Evolutionary conservation across 2,113 vertebrate genomes (phyloP), one percentile per base, ranked within the genome.

Genomic region (Heliornis fulica): DNA sequence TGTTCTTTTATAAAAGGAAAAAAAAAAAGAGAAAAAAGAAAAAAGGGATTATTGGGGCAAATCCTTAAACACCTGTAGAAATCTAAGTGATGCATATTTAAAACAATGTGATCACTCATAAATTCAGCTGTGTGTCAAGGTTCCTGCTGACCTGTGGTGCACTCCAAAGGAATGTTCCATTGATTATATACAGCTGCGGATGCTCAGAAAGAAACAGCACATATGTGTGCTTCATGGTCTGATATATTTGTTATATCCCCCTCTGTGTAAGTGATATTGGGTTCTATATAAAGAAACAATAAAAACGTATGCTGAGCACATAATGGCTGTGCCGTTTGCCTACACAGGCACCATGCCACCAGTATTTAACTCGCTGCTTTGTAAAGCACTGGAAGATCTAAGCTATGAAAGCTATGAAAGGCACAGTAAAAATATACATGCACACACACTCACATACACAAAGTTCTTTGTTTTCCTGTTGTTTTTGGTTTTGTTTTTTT

Each of bases 1-100:
- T 0, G 5, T 61, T 80, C 41, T 87, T 95, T 87, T 81, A 50
- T 60, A 87, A 90, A 95, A 76, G 36, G 56, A 40, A 59, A 68
- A 70, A 50, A n/a, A 83, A 50, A 53, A 34, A n/a, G 26, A 21
- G 59, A 17, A 12, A 3, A 0, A 3, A 26, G 43, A 65, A 64
- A 70, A 72, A 90, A 53, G 40, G 17, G 84, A 84, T 82, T 66
- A 34, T 90, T 93, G 82, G 84, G 63, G 88, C 3, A 46, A 74
- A 63, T 81, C 64, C 93, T 88, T 94, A 85, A 93, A 93, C 95
- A 98, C 97, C 96, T 97, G 96, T 97, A 96, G 95, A 97, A 97
- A 97, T 96, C 79, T 94, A 89, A 92, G 84, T 87, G 74, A 96
- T 94, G 91, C 93, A 96, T 96, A 96, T 96, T 97, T 97, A 95